phyloP scores from a whole-genome alignment of 2,113 vertebrate species.

The Campylomormyrus tamandua region DNA sequence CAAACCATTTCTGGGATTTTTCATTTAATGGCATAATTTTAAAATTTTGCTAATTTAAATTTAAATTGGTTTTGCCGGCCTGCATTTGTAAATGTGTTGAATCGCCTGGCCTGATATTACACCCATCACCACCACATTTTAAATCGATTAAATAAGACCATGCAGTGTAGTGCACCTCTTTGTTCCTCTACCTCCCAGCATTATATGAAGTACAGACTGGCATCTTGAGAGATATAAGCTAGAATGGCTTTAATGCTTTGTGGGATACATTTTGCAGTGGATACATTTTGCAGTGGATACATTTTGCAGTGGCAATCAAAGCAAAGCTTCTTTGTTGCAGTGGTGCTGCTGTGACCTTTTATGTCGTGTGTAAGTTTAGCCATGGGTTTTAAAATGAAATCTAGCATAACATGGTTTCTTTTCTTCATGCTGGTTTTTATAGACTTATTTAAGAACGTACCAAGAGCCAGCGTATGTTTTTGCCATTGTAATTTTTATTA shows the following conservation, averaged over 20 bases:
- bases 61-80: neutral
- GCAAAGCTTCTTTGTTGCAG: neutral
- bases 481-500: neutral
- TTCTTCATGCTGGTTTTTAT: neutral
- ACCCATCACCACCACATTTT: neutral
- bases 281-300: neutral
- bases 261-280: neutral
- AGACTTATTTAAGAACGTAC: neutral
- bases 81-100: neutral
- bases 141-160: neutral
- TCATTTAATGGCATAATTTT: neutral
- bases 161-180: neutral
- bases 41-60: no score
- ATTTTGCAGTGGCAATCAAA: neutral
- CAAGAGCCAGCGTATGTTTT: neutral
- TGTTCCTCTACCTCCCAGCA: neutral
- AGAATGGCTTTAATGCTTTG: neutral
- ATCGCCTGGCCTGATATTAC: neutral
- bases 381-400: neutral
- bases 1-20: neutral
- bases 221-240: neutral
- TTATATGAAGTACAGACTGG: neutral
- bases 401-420: neutral
- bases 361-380: neutral
- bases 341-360: neutral